phyloP scores from a whole-genome alignment of 2,797 vertebrate genomes.

The Cyprinella venusta region DNA sequence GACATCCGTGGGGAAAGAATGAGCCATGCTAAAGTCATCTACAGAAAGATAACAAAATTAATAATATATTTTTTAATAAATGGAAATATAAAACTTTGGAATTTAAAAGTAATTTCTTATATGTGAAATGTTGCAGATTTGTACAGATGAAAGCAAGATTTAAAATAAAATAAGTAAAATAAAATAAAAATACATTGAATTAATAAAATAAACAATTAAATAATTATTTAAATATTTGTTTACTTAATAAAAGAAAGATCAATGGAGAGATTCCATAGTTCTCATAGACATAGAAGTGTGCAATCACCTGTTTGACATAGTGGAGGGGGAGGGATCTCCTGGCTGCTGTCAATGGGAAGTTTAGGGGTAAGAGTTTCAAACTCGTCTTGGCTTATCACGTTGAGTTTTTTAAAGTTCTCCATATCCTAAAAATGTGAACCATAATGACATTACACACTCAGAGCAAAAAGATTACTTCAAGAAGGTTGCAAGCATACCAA shows the following conservation, averaged over 20 bases:
- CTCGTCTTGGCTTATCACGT: slow-evolving; percentile 89
- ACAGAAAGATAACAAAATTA: slow-evolving; percentile 58
- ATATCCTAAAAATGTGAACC: slow-evolving; percentile 80
- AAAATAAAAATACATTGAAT: neutral
- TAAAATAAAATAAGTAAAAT: no score
- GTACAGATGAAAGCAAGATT: no score
- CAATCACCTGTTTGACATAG: slow-evolving; percentile 61
- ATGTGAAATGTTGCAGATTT: neutral
- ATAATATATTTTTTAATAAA: neutral
- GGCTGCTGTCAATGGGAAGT: slow-evolving; percentile 75
- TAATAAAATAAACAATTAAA: neutral
- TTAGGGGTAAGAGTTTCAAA: slow-evolving; percentile 86
- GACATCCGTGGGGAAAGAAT: slow-evolving; percentile 81
- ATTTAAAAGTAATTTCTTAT: neutral
- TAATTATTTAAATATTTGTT: neutral
- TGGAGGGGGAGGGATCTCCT: slow-evolving; percentile 77
- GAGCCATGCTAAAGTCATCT: slow-evolving; percentile 70
- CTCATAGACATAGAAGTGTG: neutral
- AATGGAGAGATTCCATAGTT: neutral
- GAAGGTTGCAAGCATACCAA: neutral
- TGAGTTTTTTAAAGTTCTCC: slow-evolving; percentile 93
- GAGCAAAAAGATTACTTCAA: neutral
- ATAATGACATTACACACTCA: slow-evolving; percentile 9
- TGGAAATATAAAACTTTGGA: neutral
- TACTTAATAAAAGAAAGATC: neutral